Percentiles rank a stretch among this genome's conserved stretches.
Evolutionary conservation across 2,113 vertebrate genomes (phyloP).

Genomic region (Dicrurus megarhynchus): DNA sequence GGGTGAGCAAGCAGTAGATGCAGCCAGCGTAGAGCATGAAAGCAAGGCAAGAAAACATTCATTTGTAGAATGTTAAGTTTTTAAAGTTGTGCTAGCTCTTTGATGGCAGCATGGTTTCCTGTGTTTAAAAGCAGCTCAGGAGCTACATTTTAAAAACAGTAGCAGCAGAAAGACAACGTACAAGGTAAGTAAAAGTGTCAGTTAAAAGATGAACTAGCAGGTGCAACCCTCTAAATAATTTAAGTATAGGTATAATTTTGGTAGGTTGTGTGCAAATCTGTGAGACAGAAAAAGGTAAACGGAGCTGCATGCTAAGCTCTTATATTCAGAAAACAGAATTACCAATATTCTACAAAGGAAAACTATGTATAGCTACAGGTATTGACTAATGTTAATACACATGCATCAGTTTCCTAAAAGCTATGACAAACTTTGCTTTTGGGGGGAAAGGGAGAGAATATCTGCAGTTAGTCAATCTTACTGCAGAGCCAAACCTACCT

Average conservation of each 20-base stretch:
- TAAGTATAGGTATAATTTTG: constrained; percentile 3
- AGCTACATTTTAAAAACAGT: constrained; percentile 76
- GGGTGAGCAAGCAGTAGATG: constrained; percentile 11
- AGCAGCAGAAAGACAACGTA: constrained; percentile 24
- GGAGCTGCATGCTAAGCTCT: constrained; percentile 78
- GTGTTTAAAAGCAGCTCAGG: constrained; percentile 76
- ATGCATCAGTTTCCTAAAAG: constrained; percentile 73
- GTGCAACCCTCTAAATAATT: constrained; percentile 51
- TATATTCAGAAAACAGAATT: constrained; percentile 58
- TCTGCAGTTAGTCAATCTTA: constrained; percentile 73
- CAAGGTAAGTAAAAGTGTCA: constrained; percentile 30
- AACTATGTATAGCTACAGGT: constrained; percentile 54
- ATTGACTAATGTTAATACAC: constrained; percentile 53
- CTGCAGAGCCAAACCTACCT: constrained; percentile 89
- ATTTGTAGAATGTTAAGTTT: background rate
- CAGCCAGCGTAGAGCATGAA: background rate
- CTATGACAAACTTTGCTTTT: constrained; percentile 58
- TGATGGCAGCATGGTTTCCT: constrained; percentile 46
- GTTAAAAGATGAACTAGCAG: constrained; percentile 42
- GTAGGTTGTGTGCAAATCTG: constrained; percentile 38
- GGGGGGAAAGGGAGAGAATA: constrained; percentile 44
- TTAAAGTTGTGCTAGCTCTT: constrained; percentile 70
- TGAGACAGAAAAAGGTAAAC: constrained; percentile 20
- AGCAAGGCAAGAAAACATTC: background rate
- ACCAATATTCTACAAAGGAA: constrained; percentile 52